Percentiles rank a stretch among this genome's conserved stretches.
Evolutionary conservation across 2,113 vertebrate genomes (phyloP).

Genomic region (Proterorhinus semilunaris): DNA sequence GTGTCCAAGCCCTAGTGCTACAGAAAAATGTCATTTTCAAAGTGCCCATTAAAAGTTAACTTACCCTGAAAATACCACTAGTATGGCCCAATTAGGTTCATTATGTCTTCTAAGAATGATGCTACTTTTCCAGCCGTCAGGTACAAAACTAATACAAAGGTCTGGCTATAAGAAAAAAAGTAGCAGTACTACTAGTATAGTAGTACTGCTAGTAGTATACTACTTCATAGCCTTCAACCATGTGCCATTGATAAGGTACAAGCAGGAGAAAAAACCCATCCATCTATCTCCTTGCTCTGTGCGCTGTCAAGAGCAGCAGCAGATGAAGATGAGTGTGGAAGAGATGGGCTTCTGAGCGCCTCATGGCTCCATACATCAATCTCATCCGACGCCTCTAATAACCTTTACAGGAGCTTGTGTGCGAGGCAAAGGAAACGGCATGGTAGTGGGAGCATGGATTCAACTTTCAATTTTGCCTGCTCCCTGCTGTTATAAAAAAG

Average conservation of each 20-base stretch:
- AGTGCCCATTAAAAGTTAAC: too few relatives aligned
- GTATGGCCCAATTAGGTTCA: too few relatives aligned
- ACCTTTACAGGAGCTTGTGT: conserved; percentile 60
- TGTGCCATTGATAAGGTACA: conserved; percentile 28
- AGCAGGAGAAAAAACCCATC: conserved; percentile 33
- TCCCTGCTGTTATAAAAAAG: conserved; percentile 49
- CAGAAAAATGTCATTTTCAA: too few relatives aligned
- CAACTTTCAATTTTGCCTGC: conserved; percentile 15
- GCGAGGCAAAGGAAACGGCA: conserved; percentile 34
- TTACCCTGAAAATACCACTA: too few relatives aligned
- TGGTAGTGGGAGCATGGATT: conserved; percentile 25
- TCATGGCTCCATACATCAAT: conserved; percentile 65
- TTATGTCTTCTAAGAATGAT: too few relatives aligned
- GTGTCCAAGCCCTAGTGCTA: too few relatives aligned
- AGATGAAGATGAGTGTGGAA: conserved; percentile 67
- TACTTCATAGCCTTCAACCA: conserved; percentile 3
- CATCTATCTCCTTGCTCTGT: conserved; percentile 35
- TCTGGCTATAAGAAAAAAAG: too few relatives aligned
- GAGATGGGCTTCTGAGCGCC: conserved; percentile 58
- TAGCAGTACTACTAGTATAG: too few relatives aligned
- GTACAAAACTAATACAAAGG: too few relatives aligned
- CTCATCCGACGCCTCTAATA: conserved; percentile 53
- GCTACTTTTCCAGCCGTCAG: too few relatives aligned
- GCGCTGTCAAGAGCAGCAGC: conserved; percentile 48
- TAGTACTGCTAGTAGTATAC: too few relatives aligned